Conservation (phyloP, 2,113 vertebrate species). For the Regulus satrapa region DNA sequence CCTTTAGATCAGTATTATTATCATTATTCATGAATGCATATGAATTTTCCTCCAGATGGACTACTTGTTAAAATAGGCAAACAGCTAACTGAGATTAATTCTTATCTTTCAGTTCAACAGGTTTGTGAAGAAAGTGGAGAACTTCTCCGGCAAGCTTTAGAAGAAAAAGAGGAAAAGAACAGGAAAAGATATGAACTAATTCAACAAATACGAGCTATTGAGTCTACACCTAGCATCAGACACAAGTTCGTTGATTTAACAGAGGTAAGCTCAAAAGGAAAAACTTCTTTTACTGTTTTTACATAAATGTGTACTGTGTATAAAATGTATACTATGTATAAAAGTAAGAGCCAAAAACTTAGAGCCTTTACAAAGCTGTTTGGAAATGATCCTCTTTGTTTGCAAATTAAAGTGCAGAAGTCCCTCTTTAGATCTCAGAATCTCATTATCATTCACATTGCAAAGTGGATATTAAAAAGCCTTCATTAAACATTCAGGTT, state of each 20-base stretch:
- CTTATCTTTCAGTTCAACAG: conserved; percentile 78
- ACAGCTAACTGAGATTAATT: background rate
- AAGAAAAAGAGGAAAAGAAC: conserved; percentile 76
- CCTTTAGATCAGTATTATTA: conserved; percentile 6
- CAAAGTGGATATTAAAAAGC: background rate
- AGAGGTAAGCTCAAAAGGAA: conserved; percentile 73
- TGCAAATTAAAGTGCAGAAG: background rate
- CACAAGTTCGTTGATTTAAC: conserved; percentile 83
- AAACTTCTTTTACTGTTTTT: background rate
- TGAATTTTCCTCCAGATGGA: conserved; percentile 25
- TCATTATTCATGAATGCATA: background rate
- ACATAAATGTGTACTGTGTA: background rate
- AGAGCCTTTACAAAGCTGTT: background rate
- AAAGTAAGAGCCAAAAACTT: background rate
- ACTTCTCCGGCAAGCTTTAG: conserved; percentile 74
- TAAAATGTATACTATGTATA: no score
- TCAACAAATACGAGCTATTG: conserved; percentile 78
- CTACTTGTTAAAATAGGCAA: background rate
- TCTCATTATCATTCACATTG: background rate
- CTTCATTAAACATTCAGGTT: background rate
- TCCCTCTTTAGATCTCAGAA: background rate
- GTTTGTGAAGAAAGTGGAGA: conserved; percentile 78
- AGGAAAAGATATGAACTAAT: conserved; percentile 77
- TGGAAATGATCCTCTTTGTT: background rate
- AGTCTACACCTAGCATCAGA: conserved; percentile 69